Evolutionary conservation across 1,140 invertebrate genomes (phyloP).

Genomic region (Chironomus striatipennis): DNA sequence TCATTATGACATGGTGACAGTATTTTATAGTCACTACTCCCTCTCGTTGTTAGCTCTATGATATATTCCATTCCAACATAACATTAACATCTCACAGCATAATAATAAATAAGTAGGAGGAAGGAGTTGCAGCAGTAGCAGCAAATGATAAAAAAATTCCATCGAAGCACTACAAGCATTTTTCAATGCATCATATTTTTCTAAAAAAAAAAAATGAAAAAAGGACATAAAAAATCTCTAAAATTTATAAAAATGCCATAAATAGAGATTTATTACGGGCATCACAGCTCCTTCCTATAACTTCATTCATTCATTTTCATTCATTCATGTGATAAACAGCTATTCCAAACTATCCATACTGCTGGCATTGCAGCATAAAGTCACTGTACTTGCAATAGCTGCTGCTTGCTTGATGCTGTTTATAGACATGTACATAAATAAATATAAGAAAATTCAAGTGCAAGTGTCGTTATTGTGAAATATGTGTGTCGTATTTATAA

Average conservation of each 20-base stretch:
- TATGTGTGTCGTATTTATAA: not conserved
- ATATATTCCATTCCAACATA: not conserved
- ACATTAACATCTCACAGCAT: no score
- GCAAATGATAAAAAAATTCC: not conserved
- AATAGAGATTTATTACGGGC: conserved; percentile 19
- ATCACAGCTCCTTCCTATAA: not conserved
- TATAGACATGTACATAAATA: not conserved
- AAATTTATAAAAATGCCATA: not conserved
- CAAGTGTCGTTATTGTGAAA: conserved; percentile 13
- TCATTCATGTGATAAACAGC: conserved; percentile 12
- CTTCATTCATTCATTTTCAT: conserved; percentile 13
- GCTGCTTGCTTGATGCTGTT: not conserved
- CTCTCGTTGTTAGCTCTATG: no score
- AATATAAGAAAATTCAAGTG: conserved; percentile 14
- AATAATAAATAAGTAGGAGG: conserved; percentile 1
- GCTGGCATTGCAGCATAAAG: no score
- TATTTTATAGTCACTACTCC: not conserved
- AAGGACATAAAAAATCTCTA: not conserved
- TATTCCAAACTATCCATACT: not conserved
- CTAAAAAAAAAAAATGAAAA: no score
- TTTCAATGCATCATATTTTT: conserved; percentile 19
- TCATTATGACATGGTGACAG: conserved; percentile 21
- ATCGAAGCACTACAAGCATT: not conserved
- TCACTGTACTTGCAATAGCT: not conserved
- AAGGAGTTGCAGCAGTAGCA: no score